These are phyloP conservation scores for Ceyx margarethae DNA, from an alignment of 2,113 vertebrate genomes.

Conservation along the genomic window DNA sequence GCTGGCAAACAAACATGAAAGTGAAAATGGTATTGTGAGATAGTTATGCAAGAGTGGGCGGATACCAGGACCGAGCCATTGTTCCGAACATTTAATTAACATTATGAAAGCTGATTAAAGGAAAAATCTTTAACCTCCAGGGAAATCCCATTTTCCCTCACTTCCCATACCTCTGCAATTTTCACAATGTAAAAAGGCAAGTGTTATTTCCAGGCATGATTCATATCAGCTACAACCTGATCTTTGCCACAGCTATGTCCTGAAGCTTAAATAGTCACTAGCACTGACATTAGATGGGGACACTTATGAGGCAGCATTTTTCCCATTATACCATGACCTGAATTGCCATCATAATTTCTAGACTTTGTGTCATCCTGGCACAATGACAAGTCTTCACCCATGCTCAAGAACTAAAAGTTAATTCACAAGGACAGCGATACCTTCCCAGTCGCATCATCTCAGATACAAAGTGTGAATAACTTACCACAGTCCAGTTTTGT, in stretches of 20 bases:
- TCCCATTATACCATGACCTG: constrained; percentile 25
- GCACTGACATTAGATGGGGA: not conserved
- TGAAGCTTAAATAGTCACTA: not conserved
- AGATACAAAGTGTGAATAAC: constrained; percentile 20
- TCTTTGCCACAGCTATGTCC: constrained; percentile 49
- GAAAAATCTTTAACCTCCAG: constrained; percentile 69
- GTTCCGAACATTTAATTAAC: constrained; percentile 68
- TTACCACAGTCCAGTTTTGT: not conserved
- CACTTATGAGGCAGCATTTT: constrained; percentile 42
- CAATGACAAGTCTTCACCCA: not conserved
- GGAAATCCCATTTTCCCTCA: constrained; percentile 60
- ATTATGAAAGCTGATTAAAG: constrained; percentile 70
- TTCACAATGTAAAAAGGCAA: constrained; percentile 57
- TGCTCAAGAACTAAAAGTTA: not conserved
- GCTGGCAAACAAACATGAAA: constrained; percentile 51
- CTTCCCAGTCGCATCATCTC: constrained; percentile 22
- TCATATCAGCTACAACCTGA: constrained; percentile 45
- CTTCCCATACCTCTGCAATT: constrained; percentile 28
- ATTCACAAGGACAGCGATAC: not conserved
- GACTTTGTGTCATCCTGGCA: constrained; percentile 62
- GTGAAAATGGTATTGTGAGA: constrained; percentile 44
- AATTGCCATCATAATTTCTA: constrained; percentile 49
- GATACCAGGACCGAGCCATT: constrained; percentile 65
- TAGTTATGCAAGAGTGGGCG: constrained; percentile 66
- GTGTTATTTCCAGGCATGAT: constrained; percentile 52